Base-by-base conservation (phyloP, 2,797 vertebrate genomes). In the Coluber constrictor region DNA sequence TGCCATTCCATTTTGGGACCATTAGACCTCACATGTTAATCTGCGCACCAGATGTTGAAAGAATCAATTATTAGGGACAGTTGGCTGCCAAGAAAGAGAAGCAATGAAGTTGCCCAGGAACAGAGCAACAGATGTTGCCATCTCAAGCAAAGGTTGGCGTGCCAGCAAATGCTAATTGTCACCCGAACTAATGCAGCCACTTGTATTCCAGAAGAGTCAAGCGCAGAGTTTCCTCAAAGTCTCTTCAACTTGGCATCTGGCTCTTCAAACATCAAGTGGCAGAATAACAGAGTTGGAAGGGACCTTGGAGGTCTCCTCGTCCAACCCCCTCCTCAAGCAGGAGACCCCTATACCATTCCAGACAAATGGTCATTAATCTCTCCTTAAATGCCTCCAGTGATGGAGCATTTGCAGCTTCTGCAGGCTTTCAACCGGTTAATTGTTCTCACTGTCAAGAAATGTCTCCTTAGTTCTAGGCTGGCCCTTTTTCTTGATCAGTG, bases 51-150 rank as follows among this genome's bases (percentile, higher is more conserved):
- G 93, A 93, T 93, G 93, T 91, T 93, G 90, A 86, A 93, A 91
- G 92, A 89, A 93, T 93, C 90, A 89, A 93, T 93, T 93, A 93
- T 86, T 63, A 63, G 93, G 56, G 90, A 56, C 70, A 43, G 88
- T 89, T 86, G 61, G 51, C 90, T 89, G 90, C 66, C 90, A 93
- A 89, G 93, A 25, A 56, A 43, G 37, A 89, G 29, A 54, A 66
- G 60, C 32, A 88, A 90, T 23, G 15, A 57, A n/a, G 66, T 89
- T 91, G 66, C 89, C 32, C 23, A 20, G 90, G 93, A 86, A 59
- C 15, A 27, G 47, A 51, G 32, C 57, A 37, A 56, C 29, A 86
- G 90, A 91, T 47, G 61, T 66, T 91, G 89, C 89, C 70, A 27
- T 91, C 90, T 91, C 87, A 51, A 20, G 90, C 6, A 8, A 32